These are phyloP conservation scores for Conistra vaccinii DNA, from an alignment of 2,888 invertebrate species.

Conservation along the genomic window DNA sequence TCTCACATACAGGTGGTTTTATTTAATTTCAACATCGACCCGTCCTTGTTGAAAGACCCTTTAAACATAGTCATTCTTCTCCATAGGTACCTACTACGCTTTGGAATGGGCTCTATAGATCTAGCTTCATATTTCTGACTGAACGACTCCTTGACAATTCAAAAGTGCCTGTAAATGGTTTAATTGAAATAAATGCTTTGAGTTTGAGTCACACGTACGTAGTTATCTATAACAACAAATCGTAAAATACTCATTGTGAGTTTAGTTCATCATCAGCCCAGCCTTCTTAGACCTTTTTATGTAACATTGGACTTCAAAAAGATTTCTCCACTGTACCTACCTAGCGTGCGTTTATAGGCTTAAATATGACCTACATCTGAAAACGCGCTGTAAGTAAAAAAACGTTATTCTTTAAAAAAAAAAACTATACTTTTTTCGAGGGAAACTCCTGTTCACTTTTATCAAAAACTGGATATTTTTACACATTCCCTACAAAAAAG, in stretches of 20 bases:
- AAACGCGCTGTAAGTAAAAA: background rate
- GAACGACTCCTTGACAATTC: no score
- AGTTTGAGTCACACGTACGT: background rate
- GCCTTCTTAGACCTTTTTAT: background rate
- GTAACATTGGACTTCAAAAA: background rate
- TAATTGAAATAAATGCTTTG: no score
- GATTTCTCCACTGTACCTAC: background rate
- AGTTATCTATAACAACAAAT: slow-evolving; percentile 7
- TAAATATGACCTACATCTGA: background rate
- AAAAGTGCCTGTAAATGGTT: no score
- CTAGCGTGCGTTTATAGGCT: background rate
- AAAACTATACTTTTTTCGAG: background rate
- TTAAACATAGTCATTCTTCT: no score
- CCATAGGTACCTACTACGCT: no score
- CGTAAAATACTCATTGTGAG: background rate
- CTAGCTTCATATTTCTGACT: no score
- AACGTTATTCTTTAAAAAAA: background rate
- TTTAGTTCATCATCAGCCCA: background rate
- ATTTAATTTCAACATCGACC: no score
- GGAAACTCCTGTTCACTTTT: background rate
- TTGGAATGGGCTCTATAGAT: no score
- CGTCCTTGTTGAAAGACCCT: no score
- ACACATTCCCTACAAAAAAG: background rate
- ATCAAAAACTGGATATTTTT: background rate
- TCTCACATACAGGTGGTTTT: no score